Conservation (phyloP, 2,797 vertebrate genomes). For the Decapterus maruadsi region DNA sequence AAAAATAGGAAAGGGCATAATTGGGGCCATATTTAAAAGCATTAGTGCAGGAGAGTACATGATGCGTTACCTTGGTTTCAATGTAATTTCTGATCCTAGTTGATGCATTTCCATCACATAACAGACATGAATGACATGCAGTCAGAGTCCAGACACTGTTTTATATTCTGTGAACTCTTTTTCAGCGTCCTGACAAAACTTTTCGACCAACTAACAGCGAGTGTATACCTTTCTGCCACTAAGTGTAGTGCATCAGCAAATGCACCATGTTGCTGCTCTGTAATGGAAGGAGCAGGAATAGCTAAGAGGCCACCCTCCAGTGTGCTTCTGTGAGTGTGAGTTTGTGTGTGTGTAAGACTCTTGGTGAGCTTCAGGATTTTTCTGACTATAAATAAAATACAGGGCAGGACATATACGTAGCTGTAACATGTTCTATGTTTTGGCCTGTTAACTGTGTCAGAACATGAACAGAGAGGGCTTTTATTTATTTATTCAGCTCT, state of each 20-base stretch:
- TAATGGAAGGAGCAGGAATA: conserved; percentile 68
- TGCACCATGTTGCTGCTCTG: conserved; percentile 39
- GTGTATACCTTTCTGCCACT: conserved; percentile 10
- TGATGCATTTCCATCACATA: background rate
- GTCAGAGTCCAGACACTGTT: background rate
- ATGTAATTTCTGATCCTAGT: background rate
- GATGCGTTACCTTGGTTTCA: conserved; percentile 5
- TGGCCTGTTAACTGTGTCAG: conserved; percentile 15
- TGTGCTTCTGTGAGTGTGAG: conserved; percentile 8
- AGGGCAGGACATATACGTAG: conserved; percentile 1
- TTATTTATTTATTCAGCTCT: background rate
- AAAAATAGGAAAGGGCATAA: background rate
- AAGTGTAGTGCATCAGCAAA: conserved; percentile 54
- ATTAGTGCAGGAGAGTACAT: background rate
- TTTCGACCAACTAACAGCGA: conserved; percentile 1
- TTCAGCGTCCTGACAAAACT: conserved; percentile 5
- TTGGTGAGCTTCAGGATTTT: background rate
- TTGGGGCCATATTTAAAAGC: background rate
- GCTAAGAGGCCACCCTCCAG: conserved; percentile 25
- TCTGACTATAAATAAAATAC: conserved; percentile 40
- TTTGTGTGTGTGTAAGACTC: background rate
- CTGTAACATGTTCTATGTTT: conserved; percentile 15
- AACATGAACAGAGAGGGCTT: conserved; percentile 13
- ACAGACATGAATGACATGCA: background rate
- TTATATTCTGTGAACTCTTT: conserved; percentile 4